Conservation (phyloP, 35 echinoderm and acorn worm genomes). For the Nesometra sesokonis region DNA sequence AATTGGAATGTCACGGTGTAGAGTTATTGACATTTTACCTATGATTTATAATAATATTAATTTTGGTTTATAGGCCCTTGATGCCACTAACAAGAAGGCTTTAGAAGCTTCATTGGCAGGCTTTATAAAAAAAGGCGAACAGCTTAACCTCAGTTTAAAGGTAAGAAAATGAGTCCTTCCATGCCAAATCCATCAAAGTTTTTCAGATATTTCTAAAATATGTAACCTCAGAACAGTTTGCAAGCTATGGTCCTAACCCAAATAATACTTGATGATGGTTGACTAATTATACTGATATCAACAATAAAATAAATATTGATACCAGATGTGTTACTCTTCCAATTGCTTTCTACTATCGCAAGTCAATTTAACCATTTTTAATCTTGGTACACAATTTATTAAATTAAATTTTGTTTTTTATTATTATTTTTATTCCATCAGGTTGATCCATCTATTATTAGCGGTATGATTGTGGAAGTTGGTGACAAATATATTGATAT, state of each 20-base stretch:
- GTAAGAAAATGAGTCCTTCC: conserved; percentile 8
- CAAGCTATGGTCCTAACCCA: no score
- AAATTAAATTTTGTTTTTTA: background rate
- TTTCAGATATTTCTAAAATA: no score
- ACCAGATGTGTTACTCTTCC: no score
- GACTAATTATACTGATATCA: no score
- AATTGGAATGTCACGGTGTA: no score
- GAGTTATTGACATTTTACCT: no score
- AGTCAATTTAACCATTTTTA: no score
- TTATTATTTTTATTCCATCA: conserved; percentile 2
- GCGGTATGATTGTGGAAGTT: conserved; percentile 89
- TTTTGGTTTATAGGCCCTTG: conserved; percentile 38
- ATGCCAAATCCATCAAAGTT: no score
- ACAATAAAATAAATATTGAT: no score
- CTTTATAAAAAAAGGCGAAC: conserved; percentile 68
- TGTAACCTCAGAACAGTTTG: no score
- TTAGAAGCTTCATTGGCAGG: conserved; percentile 52
- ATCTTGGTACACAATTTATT: background rate
- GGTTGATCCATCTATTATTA: conserved; percentile 61
- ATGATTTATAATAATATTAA: background rate
- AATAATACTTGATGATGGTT: no score
- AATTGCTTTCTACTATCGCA: no score
- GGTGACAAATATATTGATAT: conserved; percentile 98
- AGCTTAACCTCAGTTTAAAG: conserved; percentile 42
- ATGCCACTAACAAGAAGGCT: conserved; percentile 56